Percentiles rank a stretch among this genome's conserved stretches.
These are phyloP conservation scores for Erythrocebus patas DNA, from an alignment of 2,113 vertebrate genomes.

Conservation along the genomic window DNA sequence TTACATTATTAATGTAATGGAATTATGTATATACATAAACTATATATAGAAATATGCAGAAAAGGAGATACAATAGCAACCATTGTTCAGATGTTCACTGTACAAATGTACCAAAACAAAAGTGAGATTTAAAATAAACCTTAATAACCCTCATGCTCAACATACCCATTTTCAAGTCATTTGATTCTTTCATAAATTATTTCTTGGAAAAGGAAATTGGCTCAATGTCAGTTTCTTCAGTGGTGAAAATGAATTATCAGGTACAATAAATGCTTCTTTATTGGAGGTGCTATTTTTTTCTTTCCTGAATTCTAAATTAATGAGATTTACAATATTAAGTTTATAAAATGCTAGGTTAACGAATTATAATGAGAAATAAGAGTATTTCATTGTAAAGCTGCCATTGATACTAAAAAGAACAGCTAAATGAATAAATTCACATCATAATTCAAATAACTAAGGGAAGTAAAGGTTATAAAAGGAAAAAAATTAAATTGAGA, in stretches of 20 bases:
- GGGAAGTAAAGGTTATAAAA: constrained; percentile 52
- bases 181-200: not conserved
- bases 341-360: constrained; percentile 67
- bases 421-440: constrained; percentile 41
- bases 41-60: not conserved
- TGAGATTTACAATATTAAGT: constrained; percentile 59
- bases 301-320: constrained; percentile 62
- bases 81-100: not conserved
- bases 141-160: not conserved
- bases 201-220: not conserved
- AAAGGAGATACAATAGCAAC: not conserved
- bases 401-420: constrained; percentile 45
- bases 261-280: constrained; percentile 36
- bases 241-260: constrained; percentile 55
- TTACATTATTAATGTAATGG: not conserved
- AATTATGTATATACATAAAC: not conserved
- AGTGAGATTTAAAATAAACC: not conserved
- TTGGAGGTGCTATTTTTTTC: constrained; percentile 14
- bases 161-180: not conserved
- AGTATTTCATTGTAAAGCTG: constrained; percentile 53
- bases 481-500: constrained; percentile 52
- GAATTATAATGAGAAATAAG: constrained; percentile 59
- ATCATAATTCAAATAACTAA: constrained; percentile 58
- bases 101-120: not conserved
- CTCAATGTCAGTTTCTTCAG: not conserved